Percentiles rank a stretch among this genome's conserved stretches.
These are phyloP conservation scores for Leguminivora glycinivorella DNA, from an alignment of 1,140 invertebrate genomes.

Conservation along the genomic window DNA sequence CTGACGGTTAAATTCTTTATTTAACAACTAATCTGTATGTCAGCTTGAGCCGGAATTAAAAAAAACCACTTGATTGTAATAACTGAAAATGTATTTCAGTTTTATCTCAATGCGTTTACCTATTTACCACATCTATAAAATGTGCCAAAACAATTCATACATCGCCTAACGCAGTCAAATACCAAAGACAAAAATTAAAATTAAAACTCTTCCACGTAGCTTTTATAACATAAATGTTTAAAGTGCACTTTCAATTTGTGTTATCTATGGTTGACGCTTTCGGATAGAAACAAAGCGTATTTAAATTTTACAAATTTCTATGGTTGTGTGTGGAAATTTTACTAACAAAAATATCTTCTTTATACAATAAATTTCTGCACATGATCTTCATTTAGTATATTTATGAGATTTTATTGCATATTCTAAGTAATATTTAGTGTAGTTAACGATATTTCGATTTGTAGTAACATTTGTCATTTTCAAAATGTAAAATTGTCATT, in stretches of 20 bases:
- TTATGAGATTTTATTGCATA: conserved; percentile 67
- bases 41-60: neutral
- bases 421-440: conserved; percentile 64
- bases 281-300: conserved; percentile 54
- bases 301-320: conserved; percentile 59
- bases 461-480: conserved; percentile 74
- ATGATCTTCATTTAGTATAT: conserved; percentile 41
- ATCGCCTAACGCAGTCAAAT: conserved; percentile 13
- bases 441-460: conserved; percentile 69
- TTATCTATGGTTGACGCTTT: conserved; percentile 50
- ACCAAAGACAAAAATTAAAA: conserved; percentile 10
- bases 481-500: conserved; percentile 62
- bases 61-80: neutral
- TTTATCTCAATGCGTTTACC: neutral
- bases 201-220: conserved; percentile 27
- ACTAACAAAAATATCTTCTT: conserved; percentile 33
- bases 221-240: conserved; percentile 35
- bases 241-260: conserved; percentile 60
- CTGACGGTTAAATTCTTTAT: neutral
- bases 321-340: conserved; percentile 43
- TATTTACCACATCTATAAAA: conserved; percentile 6
- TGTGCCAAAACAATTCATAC: conserved; percentile 40
- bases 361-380: conserved; percentile 44
- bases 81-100: neutral
- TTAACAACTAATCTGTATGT: neutral